Evolutionary conservation across 2,797 vertebrate genomes (phyloP), one percentile per base, ranked within the genome.

Genomic region (Sebastes itinus): DNA sequence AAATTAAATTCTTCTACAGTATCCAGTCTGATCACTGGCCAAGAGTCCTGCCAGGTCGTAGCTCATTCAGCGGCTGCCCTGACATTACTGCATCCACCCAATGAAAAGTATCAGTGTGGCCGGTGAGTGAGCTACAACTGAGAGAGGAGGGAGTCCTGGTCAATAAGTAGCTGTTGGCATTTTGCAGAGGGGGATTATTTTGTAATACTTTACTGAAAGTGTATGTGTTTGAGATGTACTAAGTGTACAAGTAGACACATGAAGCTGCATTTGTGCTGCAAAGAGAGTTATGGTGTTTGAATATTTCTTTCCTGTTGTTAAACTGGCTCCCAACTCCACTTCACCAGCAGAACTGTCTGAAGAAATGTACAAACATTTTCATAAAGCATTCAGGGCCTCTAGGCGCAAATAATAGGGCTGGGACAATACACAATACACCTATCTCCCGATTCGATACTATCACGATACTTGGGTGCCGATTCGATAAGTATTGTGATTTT

Each of bases 41-140:
- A 63, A 49, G 22, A 81, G 33, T 72, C 64, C 27, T 33, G 65
- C 68, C 67, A 23, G 2, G 23, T 22, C 8, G 14, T 77, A 80
- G 42, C 63, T 88, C 80, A 72, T 55, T 72, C 72, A 16, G 33
- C 38, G 5, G 70, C 30, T 12, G 18, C 56, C 8, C 75, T 68
- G 67, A 83, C 75, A 27, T 59, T 42, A 62, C 78, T 80, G 87
- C 65, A 77, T 82, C 70, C 66, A 9, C 9, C 76, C 72, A 46
- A 30, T 56, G 74, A 73, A 69, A 71, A 67, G 75, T 52, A 69
- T 52, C 77, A 33, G 46, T 3, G 23, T 10, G 67, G 64, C 32
- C 64, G 5, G 55, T 9, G 33, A 78, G 58, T 62, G 73, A 78
- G 80, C 72, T 58, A 64, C 75, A 66, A 20, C 72, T 61, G 12